A percentile compares a stretch with the other conserved stretches of the same genome.
phyloP scores from a whole-genome alignment of 2,113 vertebrate species.

The Zosterops lateralis region DNA sequence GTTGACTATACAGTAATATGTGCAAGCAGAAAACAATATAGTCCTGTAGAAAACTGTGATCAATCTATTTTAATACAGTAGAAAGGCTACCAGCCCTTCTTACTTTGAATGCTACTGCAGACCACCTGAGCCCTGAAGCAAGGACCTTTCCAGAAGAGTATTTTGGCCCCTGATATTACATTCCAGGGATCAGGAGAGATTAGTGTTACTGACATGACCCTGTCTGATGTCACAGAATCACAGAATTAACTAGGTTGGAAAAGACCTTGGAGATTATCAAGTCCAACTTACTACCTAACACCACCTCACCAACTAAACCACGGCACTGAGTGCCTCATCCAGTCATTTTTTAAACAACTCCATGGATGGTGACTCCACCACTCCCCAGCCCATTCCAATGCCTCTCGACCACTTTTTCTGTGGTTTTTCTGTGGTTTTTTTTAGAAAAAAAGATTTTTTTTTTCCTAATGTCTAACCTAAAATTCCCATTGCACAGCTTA shows the following conservation, averaged over 20 bases:
- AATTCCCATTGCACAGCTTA: neutral
- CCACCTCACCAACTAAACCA: neutral
- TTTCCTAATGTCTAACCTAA: neutral
- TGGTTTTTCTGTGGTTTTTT: no score
- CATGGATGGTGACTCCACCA: neutral
- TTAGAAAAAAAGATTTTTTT: no score
- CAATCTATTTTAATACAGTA: neutral
- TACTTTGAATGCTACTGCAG: neutral
- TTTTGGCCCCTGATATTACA: neutral
- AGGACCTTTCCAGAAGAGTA: neutral
- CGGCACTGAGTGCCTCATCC: neutral
- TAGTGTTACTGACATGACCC: rapidly evolving
- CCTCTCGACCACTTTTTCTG: neutral
- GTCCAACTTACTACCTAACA: neutral
- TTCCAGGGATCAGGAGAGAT: neutral
- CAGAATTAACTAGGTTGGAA: neutral
- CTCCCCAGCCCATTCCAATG: neutral
- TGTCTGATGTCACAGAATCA: neutral
- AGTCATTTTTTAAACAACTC: neutral
- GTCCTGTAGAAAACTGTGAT: neutral
- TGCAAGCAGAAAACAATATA: neutral
- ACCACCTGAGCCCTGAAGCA: neutral
- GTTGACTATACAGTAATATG: neutral
- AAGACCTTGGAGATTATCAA: neutral
- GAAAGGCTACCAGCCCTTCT: neutral